Conservation (phyloP, 2,888 invertebrate genomes). For the Perizoma flavofasciatum region DNA sequence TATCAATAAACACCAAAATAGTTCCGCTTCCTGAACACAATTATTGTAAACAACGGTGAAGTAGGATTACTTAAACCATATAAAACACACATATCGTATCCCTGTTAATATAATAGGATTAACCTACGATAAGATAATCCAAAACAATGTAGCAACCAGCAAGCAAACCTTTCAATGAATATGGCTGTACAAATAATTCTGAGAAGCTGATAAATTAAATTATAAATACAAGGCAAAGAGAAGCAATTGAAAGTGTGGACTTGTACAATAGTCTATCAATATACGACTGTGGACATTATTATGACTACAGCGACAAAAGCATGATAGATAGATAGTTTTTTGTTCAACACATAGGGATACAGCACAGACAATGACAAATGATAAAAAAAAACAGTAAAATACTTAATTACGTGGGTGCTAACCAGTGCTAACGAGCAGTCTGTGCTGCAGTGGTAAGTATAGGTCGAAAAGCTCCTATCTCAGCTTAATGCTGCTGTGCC, state of each 20-base stretch:
- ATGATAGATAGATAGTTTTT: no score
- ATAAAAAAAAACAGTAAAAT: no score
- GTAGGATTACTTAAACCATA: not conserved
- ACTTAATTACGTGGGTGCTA: no score
- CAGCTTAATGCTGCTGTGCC: no score
- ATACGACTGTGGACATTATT: no score
- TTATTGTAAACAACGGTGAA: no score
- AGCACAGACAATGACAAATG: no score
- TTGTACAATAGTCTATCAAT: not conserved
- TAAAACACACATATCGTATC: not conserved
- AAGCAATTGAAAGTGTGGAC: constrained; percentile 13
- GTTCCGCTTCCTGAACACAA: not conserved
- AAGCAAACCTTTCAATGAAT: constrained; percentile 14
- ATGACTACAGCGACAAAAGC: no score
- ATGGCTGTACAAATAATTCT: constrained; percentile 8
- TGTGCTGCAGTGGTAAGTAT: no score
- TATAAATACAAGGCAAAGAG: constrained; percentile 1
- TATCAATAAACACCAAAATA: not conserved
- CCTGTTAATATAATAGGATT: not conserved
- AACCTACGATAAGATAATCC: constrained; percentile 12
- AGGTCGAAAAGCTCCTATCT: no score
- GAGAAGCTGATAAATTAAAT: constrained; percentile 14
- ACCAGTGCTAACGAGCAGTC: no score
- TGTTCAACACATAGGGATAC: no score
- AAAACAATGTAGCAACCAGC: constrained; percentile 4